Percentiles rank a stretch among this genome's conserved stretches.
Evolutionary conservation across 2,888 invertebrate genomes (phyloP).

Genomic region (Tachystola acroxantha): DNA sequence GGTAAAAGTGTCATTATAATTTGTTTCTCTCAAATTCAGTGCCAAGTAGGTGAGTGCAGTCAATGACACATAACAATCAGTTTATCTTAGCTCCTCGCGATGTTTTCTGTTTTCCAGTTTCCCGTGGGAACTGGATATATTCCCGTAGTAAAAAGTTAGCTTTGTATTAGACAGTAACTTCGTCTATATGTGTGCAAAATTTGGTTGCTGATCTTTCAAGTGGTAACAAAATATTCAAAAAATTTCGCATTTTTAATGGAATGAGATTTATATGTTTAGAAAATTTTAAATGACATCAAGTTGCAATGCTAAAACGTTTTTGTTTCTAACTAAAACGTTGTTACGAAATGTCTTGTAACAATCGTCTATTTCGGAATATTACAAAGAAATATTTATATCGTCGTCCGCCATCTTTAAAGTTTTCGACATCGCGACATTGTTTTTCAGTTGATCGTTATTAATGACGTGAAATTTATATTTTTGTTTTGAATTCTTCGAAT

Average conservation of each 20-base stretch:
- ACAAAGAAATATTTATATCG: constrained; percentile 6
- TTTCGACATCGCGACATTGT: constrained; percentile 11
- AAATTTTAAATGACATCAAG: constrained; percentile 5
- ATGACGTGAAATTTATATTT: constrained; percentile 12
- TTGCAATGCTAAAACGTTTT: not conserved
- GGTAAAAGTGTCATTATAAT: constrained; percentile 10
- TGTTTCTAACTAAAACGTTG: constrained; percentile 1
- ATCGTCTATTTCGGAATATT: constrained; percentile 7
- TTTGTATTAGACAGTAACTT: too few relatives aligned
- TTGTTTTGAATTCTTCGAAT: constrained; percentile 6
- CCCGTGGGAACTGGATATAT: too few relatives aligned
- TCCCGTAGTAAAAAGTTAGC: too few relatives aligned
- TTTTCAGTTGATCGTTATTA: constrained; percentile 16
- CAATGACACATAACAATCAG: constrained; percentile 38
- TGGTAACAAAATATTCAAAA: too few relatives aligned
- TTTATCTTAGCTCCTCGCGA: constrained; percentile 20
- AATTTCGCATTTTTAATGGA: too few relatives aligned
- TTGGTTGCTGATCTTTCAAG: too few relatives aligned
- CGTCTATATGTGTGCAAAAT: too few relatives aligned
- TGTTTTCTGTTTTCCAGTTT: too few relatives aligned
- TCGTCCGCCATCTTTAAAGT: not conserved
- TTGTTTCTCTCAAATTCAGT: constrained; percentile 17
- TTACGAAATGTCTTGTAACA: constrained; percentile 8
- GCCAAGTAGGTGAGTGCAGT: constrained; percentile 75
- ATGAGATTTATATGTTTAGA: too few relatives aligned